Conservation (phyloP, 2,797 vertebrate genomes). For the Bufotes viridis region DNA sequence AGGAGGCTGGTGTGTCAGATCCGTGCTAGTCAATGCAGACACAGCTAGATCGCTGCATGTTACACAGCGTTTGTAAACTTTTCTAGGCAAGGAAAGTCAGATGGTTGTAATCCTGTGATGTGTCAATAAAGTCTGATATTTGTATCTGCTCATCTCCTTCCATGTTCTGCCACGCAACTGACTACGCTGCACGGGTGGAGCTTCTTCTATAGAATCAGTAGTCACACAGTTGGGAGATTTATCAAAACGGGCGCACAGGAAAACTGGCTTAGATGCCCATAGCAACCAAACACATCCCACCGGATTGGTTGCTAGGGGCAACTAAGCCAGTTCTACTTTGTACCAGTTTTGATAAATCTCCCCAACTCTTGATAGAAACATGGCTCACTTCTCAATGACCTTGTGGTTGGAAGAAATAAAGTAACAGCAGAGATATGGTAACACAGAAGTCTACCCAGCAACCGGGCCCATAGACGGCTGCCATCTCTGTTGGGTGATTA, state of each 20-base stretch:
- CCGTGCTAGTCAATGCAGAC: constrained; percentile 26
- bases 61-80: constrained; percentile 88
- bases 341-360: no score
- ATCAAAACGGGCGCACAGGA: no score
- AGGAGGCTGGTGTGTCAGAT: constrained; percentile 36
- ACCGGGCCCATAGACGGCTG: no score
- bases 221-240: neutral
- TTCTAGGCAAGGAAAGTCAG: constrained; percentile 86
- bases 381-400: no score
- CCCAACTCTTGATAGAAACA: neutral
- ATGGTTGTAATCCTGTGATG: constrained; percentile 89
- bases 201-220: neutral
- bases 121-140: constrained; percentile 85
- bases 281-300: no score
- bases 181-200: neutral
- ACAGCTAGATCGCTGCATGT: constrained; percentile 76
- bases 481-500: no score
- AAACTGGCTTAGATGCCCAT: no score
- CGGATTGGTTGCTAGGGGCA: no score
- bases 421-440: no score
- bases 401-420: no score
- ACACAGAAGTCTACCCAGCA: no score
- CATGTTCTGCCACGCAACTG: neutral
- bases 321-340: no score
- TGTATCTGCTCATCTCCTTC: constrained; percentile 41